phyloP scores from a whole-genome alignment of 2,113 vertebrate species.

The Chamaea fasciata region DNA sequence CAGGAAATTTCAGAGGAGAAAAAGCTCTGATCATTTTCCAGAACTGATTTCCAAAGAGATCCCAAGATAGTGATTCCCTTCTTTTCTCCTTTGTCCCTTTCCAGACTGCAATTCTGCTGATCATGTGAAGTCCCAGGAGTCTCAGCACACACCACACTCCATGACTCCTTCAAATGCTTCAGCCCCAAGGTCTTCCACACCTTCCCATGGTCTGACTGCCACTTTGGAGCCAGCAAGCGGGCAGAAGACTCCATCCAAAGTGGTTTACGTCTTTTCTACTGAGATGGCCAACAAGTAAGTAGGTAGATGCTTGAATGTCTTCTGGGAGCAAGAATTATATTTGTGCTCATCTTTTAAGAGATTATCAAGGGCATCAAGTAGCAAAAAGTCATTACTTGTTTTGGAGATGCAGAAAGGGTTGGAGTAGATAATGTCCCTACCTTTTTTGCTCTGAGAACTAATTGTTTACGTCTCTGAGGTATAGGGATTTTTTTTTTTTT shows the following conservation, averaged over 20 bases:
- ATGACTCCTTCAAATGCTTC: constrained; percentile 83
- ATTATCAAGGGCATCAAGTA: neutral
- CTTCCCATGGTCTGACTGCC: constrained; percentile 88
- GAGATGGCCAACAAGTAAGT: constrained; percentile 99
- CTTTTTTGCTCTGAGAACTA: neutral
- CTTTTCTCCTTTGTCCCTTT: neutral
- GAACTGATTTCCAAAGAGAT: neutral
- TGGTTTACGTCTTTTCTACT: constrained; percentile 98
- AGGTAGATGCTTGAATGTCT: constrained; percentile 13
- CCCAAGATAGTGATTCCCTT: neutral
- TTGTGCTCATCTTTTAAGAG: neutral
- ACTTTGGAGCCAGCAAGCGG: constrained; percentile 80
- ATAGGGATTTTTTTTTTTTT: neutral
- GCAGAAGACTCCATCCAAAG: constrained; percentile 92
- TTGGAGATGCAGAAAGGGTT: neutral
- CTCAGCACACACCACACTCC: constrained; percentile 80
- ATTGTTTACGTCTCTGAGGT: neutral
- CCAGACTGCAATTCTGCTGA: constrained; percentile 94
- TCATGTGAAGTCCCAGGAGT: constrained; percentile 87
- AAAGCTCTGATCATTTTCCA: neutral
- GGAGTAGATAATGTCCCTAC: neutral
- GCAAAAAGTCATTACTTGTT: neutral
- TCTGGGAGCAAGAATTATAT: neutral
- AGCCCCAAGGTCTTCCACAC: constrained; percentile 85
- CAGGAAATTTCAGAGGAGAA: neutral